Base-by-base conservation (phyloP, 2,797 vertebrate species). In the Cuculus canorus region DNA sequence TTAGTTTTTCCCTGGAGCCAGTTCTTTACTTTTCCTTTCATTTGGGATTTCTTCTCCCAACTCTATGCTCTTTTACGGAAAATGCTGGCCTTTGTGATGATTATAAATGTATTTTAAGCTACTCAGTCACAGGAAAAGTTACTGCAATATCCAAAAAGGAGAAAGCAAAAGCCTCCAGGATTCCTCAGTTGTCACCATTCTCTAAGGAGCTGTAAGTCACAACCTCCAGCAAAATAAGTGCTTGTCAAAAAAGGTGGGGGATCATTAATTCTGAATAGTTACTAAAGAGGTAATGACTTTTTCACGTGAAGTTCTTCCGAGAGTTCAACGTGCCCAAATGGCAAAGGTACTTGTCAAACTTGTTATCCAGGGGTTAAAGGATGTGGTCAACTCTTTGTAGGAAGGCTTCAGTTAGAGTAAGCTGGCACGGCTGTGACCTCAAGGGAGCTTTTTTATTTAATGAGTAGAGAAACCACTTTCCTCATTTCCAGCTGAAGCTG, bases 261-360 rank as follows among this genome's bases (percentile, higher is more conserved):
- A 85, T 77, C 75, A 50, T 85, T 84, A 88, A 92, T 86, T 76
- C 80, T 24, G 54, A 63, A 13, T 50, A 61, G n/a, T 76, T 25
- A 9, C n/a, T 92, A 50, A 94, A 81, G 54, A 92, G 68, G 48
- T 56, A 68, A 80, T 84, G 82, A 87, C 73, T 95, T 94, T 93
- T 89, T 92, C 81, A 79, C 77, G 39, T 4, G 48, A n/a, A 87
- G 54, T 54, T 82, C 63, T 48, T 59, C 77, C 3, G 68, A 82
- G 79, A 76, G 28, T 52, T 82, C 66, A 12, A 0, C 1, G 2
- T 77, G 47, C 57, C 65, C 54, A 48, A 83, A 65, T 45, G 78
- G 75, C 85, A 90, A 65, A 88, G 48, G 70, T 57, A 47, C 73
- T 84, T 87, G 90, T 86, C 89, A 91, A 7, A 59, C 47, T 79